phyloP scores from a whole-genome alignment of 2,797 vertebrate genomes.

The Enteromius treurensis region DNA sequence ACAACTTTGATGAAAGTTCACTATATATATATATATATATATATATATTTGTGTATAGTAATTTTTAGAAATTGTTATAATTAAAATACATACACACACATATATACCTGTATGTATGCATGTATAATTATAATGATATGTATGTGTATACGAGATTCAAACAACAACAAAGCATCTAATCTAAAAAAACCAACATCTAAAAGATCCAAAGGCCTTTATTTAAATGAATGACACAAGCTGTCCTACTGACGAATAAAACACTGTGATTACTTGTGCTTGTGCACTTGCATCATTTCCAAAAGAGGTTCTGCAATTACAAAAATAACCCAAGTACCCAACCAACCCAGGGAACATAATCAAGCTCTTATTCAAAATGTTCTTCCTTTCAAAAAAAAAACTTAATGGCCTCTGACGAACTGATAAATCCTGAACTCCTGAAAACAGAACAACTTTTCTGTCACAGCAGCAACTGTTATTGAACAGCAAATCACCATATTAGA shows the following conservation, averaged over 20 bases:
- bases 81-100: not conserved
- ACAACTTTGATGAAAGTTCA: no score
- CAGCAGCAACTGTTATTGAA: not conserved
- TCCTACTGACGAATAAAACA: not conserved
- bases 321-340: slow-evolving; percentile 1
- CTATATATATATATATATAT: no score
- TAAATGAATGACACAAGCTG: not conserved
- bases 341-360: slow-evolving; percentile 15
- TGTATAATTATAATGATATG: no score
- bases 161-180: not conserved
- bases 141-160: not conserved
- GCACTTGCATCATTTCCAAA: not conserved
- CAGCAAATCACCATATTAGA: not conserved
- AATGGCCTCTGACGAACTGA: slow-evolving; percentile 3
- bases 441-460: not conserved
- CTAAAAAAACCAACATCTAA: not conserved
- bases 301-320: slow-evolving; percentile 18
- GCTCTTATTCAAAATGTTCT: slow-evolving; percentile 8
- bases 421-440: slow-evolving; percentile 16
- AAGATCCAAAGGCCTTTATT: not conserved
- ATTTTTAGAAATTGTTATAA: not conserved
- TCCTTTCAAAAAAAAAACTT: not conserved
- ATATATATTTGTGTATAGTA: no score
- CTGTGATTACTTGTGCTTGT: slow-evolving; percentile 19
- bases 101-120: not conserved